Base-by-base conservation (phyloP, 2,797 vertebrate species). In the Hyperoplus lanceolatus region DNA sequence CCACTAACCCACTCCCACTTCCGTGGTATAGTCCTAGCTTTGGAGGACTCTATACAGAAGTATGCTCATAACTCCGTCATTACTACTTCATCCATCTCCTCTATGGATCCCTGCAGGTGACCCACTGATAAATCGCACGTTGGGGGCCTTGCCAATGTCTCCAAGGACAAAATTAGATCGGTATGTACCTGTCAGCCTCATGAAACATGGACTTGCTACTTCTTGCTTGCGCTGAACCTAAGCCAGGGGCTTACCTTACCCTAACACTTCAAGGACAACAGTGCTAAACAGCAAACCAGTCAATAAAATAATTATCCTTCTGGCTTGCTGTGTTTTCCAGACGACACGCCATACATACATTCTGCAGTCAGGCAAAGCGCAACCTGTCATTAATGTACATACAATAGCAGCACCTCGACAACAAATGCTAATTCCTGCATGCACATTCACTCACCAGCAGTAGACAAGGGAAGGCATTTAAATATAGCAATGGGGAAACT, bases 111-210 rank as follows among this genome's bases (percentile, higher is more conserved):
- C 88, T 4, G 76, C 65, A 49, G 77, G 84, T 94, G 92, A 94
- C 92, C 92, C 70, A 74, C 70, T 88, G 90, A 94, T 93, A 93
- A 93, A 94, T 93, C 48, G 79, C 45, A 6, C 76, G 84, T 80
- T 73, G 29, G 29, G 84, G 87, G 87, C 84, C 82, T 90, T 83
- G 89, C 42, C 46, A 73, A 80, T 86, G 86, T 91, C 91, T 91
- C 90, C 92, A 93, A 94, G 93, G 94, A 92, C 92, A 92, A 92
- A 93, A 94, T 94, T 89, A 92, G 87, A 94, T 91, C 68, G 69
- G 87, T 93, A 83, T 86, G 91, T 90, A 93, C 92, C 90, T 90
- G 93, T 93, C 91, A 93, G 77, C 57, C 81, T 94, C 80, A 90
- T 93, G 87, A 95, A 93, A 93, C 90, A 94, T 94, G 88, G 85